A percentile compares a stretch with the other conserved stretches of the same genome.
These are phyloP conservation scores for Coendou prehensilis DNA, from an alignment of 2,797 vertebrate species.

Conservation along the genomic window DNA sequence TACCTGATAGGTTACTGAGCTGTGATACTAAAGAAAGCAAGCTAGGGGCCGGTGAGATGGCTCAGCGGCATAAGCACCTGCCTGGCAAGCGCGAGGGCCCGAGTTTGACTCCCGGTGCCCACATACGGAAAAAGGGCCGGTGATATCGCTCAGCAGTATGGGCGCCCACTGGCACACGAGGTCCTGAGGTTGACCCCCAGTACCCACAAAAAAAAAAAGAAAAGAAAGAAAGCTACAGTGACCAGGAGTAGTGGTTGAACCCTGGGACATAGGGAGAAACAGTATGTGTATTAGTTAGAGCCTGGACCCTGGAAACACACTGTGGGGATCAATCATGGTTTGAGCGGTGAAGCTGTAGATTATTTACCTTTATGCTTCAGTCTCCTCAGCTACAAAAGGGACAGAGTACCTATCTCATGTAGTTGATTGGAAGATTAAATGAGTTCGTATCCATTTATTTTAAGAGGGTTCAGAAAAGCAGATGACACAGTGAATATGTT, in stretches of 20 bases:
- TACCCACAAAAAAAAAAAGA: too few species aligned
- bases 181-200: too few species aligned
- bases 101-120: too few species aligned
- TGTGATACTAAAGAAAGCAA: constrained; percentile 18
- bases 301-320: not conserved
- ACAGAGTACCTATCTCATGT: not conserved
- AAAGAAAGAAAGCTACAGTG: not conserved
- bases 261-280: constrained; percentile 20
- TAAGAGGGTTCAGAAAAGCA: not conserved
- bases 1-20: not conserved
- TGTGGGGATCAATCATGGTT: constrained; percentile 32
- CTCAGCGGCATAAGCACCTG: too few species aligned
- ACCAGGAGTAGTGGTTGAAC: not conserved
- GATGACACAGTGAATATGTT: constrained; percentile 4
- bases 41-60: not conserved
- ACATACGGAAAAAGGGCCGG: too few species aligned
- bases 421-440: not conserved
- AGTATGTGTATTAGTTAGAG: not conserved
- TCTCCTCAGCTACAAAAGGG: constrained; percentile 3
- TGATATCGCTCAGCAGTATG: too few species aligned
- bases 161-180: too few species aligned
- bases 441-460: not conserved
- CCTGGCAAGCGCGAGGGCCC: too few species aligned
- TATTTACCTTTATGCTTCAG: constrained; percentile 8
- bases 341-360: not conserved